These are phyloP conservation scores for Peromyscus leucopus DNA, from an alignment of 2,113 vertebrate genomes.

Conservation along the genomic window DNA sequence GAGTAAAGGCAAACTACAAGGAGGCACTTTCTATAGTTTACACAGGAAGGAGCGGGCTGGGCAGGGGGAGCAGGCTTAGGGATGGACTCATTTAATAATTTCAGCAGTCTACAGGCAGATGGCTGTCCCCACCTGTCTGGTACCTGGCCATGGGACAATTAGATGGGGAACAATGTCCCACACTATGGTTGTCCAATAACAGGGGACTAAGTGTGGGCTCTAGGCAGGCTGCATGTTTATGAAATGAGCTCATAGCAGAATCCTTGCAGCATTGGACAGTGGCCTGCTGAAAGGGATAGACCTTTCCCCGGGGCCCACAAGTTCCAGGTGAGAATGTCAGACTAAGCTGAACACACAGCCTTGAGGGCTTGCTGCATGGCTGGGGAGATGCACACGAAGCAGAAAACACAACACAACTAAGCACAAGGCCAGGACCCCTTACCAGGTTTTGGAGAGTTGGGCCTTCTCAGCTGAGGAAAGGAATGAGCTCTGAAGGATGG, in stretches of 20 bases:
- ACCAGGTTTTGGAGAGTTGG: accelerated
- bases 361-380: background rate
- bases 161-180: accelerated
- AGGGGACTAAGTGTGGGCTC: accelerated
- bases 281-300: background rate
- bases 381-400: accelerated
- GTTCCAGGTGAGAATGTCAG: background rate
- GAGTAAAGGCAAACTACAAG: accelerated
- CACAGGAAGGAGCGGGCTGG: too few species aligned
- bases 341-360: accelerated
- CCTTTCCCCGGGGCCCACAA: too few species aligned
- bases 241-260: background rate
- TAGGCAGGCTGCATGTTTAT: background rate
- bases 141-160: background rate
- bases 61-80: background rate
- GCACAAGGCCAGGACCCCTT: accelerated
- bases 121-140: background rate
- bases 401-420: too few species aligned
- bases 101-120: too few species aligned
- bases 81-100: background rate
- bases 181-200: background rate
- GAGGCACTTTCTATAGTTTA: background rate
- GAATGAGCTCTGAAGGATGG: too few species aligned
- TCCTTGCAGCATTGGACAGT: background rate
- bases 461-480: background rate